A percentile compares a stretch with the other conserved stretches of the same genome.
Conservation (phyloP, 2,888 invertebrate species). For the Yponomeuta evonymella region DNA sequence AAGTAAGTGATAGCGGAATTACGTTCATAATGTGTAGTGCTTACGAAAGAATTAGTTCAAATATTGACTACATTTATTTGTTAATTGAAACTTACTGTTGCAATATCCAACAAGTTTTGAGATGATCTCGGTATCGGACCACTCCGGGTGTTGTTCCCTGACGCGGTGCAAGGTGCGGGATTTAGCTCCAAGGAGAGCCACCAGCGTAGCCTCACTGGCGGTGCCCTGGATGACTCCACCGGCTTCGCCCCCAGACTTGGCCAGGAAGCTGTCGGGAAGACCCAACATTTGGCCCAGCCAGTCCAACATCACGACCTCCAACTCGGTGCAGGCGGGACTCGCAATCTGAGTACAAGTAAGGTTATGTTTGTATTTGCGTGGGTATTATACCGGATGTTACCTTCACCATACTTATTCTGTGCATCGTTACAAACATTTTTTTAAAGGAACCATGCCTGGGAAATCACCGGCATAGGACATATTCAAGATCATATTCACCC, state of each 20-base stretch:
- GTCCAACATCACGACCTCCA: constrained; percentile 96
- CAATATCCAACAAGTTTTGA: constrained; percentile 90
- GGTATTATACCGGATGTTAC: neutral
- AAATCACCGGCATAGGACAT: too few relatives aligned
- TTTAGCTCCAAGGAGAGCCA: constrained; percentile 93
- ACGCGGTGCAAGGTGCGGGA: constrained; percentile 80
- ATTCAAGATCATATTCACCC: too few relatives aligned
- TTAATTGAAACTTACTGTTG: constrained; percentile 79
- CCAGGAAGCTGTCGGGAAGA: constrained; percentile 89
- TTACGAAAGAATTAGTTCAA: too few relatives aligned
- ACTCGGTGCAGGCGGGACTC: constrained; percentile 96
- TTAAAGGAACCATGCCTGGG: too few relatives aligned
- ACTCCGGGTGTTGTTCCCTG: constrained; percentile 83
- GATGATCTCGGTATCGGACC: constrained; percentile 83
- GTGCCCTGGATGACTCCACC: constrained; percentile 96
- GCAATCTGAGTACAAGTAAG: constrained; percentile 79
- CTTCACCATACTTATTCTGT: too few relatives aligned
- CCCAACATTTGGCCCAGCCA: constrained; percentile 96
- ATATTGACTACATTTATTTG: neutral
- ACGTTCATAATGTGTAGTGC: too few relatives aligned
- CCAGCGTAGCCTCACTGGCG: constrained; percentile 95
- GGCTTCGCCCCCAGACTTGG: constrained; percentile 88
- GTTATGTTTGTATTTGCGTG: neutral
- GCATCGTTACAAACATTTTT: too few relatives aligned
- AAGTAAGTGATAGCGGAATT: too few relatives aligned